Evolutionary conservation across 1,140 invertebrate species (phyloP), one percentile per base, ranked within the genome.

Genomic region (Coptotermes formosanus): DNA sequence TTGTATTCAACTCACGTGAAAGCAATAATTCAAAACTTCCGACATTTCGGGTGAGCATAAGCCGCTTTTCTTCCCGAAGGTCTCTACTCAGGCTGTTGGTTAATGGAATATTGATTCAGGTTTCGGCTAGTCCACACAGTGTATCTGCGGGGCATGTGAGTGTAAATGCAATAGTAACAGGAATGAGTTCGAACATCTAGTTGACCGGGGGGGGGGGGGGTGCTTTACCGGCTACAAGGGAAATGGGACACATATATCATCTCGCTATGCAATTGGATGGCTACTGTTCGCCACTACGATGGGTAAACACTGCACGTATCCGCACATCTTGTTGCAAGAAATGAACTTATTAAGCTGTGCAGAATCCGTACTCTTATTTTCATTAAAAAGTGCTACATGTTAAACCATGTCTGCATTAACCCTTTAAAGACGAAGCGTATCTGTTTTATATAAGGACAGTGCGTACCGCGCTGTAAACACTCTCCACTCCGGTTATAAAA

Each of bases 61-160:
- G n/a, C 8, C 64, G n/a, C 64, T 75, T 30, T 75, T 75, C 64
- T 11, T 75, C 64, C 16, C n/a, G n/a, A 30, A 12, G 64, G 64
- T 30, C 64, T 30, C 25, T 75, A 30, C 25, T 75, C 64, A 6
- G 9, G n/a, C n/a, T n/a, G 25, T 30, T 30, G 64, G 64, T 75
- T 75, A 75, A 75, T 75, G 64, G 64, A 75, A 75, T 75, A 75
- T 75, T 75, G 64, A 75, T 75, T 75, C 64, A 75, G 64, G 25
- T 30, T 30, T n/a, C 64, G 7, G 25, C 9, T 30, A 75, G 59
- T 64, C 59, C 59, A 64, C 59, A 64, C 12, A 64, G 52, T 64
- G 64, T 30, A 30, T 75, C 64, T 30, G 64, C n/a, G n/a, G 64
- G 16, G 64, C 25, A 30, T 75, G 64, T 75, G n/a, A n/a, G 64